These are phyloP conservation scores for Drosophila rubida DNA, from an alignment of 2,888 invertebrate species.

Conservation along the genomic window DNA sequence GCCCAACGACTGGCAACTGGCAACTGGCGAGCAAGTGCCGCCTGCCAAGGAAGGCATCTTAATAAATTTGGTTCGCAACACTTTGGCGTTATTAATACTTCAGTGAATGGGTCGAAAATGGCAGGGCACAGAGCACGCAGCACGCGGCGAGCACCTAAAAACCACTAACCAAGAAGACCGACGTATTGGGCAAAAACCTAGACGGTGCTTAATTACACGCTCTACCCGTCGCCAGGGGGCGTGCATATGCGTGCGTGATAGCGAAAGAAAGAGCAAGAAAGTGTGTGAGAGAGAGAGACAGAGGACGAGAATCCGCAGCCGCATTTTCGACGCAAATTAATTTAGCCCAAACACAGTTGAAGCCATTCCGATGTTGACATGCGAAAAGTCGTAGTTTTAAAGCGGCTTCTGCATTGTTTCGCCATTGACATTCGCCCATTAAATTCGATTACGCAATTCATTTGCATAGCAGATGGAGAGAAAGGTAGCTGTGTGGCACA, in stretches of 20 bases:
- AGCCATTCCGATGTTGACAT: slow-evolving; percentile 23
- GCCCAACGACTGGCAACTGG: slow-evolving; percentile 34
- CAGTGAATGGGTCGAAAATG: slow-evolving; percentile 61
- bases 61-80: slow-evolving; percentile 76
- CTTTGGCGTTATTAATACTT: slow-evolving; percentile 80
- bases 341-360: slow-evolving; percentile 26
- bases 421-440: slow-evolving; percentile 15
- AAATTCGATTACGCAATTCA: slow-evolving; percentile 69
- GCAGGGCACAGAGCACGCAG: slow-evolving; percentile 45
- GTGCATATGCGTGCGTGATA: slow-evolving; percentile 46
- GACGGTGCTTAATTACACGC: slow-evolving; percentile 71
- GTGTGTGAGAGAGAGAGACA: not conserved
- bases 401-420: slow-evolving; percentile 35
- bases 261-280: too few relatives aligned
- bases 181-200: slow-evolving; percentile 9
- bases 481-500: not conserved
- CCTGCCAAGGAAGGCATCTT: slow-evolving; percentile 70
- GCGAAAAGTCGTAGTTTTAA: slow-evolving; percentile 55
- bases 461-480: slow-evolving; percentile 1
- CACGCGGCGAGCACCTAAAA: slow-evolving; percentile 66
- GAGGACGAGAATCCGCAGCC: not conserved
- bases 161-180: slow-evolving; percentile 59
- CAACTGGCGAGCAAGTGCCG: slow-evolving; percentile 2
- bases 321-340: slow-evolving; percentile 44
- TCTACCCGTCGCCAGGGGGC: slow-evolving; percentile 32